A percentile compares a stretch with the other conserved stretches of the same genome.
Evolutionary conservation across 1,140 invertebrate genomes (phyloP).

Genomic region (Pachyrhynchus sulphureomaculatus): DNA sequence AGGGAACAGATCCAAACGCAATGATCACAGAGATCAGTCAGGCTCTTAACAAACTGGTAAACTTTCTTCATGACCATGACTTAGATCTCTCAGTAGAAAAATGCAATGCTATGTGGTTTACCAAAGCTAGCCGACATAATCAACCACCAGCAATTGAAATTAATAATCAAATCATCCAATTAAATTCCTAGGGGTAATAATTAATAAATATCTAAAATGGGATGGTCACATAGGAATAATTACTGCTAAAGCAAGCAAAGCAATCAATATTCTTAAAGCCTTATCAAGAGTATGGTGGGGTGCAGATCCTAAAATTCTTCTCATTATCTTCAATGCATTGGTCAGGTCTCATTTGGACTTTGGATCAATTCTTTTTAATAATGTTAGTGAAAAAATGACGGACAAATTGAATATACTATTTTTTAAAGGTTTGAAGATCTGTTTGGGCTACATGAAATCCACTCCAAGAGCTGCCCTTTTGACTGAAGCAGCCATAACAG

Average conservation of each 20-base stretch:
- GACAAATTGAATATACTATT: slow-evolving; percentile 12
- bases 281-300: slow-evolving; percentile 21
- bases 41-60: neutral
- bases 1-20: neutral
- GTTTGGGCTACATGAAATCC: slow-evolving; percentile 20
- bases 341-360: slow-evolving; percentile 16
- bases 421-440: slow-evolving; percentile 4
- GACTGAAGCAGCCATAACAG: slow-evolving; percentile 3
- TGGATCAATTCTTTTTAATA: slow-evolving; percentile 1
- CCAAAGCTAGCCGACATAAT: neutral
- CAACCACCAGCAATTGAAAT: neutral
- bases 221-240: slow-evolving; percentile 5
- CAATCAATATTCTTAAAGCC: slow-evolving; percentile 6
- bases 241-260: slow-evolving; percentile 11
- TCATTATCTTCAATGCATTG: slow-evolving; percentile 11
- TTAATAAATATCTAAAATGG: slow-evolving; percentile 15
- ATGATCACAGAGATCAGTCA: neutral
- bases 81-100: slow-evolving; percentile 11
- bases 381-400: neutral
- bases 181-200: slow-evolving; percentile 17
- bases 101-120: slow-evolving; percentile 11
- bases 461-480: slow-evolving; percentile 15
- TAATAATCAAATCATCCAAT: neutral
- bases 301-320: slow-evolving; percentile 11
- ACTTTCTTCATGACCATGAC: neutral